Percentiles rank a stretch among this genome's conserved stretches.
Conservation (phyloP, 2,888 invertebrate species). For the Gryllus longicercus region DNA sequence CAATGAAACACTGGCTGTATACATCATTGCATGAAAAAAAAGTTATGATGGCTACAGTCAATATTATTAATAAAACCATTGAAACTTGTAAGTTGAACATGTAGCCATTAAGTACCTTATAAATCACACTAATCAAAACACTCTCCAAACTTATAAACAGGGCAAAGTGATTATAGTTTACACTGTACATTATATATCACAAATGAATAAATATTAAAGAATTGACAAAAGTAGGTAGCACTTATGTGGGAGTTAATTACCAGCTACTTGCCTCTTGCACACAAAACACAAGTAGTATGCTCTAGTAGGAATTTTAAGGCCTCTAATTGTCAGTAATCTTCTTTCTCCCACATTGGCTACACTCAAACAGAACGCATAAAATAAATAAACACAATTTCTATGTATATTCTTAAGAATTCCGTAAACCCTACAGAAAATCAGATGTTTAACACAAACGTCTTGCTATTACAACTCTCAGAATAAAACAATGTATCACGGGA, state of each 20-base stretch:
- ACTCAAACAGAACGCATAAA: constrained; percentile 1
- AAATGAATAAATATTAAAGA: not conserved
- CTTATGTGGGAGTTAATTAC: not conserved
- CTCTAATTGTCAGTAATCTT: constrained; percentile 1
- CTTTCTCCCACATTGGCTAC: not conserved
- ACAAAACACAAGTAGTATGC: constrained; percentile 17
- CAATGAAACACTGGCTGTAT: not conserved
- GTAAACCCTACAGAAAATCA: constrained; percentile 1
- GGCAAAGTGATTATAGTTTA: not conserved
- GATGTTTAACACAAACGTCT: not conserved
- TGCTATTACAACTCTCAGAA: not conserved
- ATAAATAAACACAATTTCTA: not conserved
- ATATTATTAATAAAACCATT: not conserved
- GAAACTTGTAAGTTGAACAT: not conserved
- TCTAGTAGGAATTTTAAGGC: constrained; percentile 11
- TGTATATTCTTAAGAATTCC: not conserved
- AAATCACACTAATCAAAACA: not conserved
- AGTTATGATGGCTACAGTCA: not conserved
- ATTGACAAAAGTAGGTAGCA: not conserved
- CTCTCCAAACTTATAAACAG: not conserved
- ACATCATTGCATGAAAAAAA: not conserved
- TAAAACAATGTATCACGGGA: constrained; percentile 4
- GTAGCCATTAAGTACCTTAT: constrained; percentile 11
- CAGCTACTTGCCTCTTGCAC: constrained; percentile 4
- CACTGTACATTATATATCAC: constrained; percentile 17